Base-by-base conservation (phyloP, 2,888 invertebrate genomes). In the Dinocampus coccinellae region DNA sequence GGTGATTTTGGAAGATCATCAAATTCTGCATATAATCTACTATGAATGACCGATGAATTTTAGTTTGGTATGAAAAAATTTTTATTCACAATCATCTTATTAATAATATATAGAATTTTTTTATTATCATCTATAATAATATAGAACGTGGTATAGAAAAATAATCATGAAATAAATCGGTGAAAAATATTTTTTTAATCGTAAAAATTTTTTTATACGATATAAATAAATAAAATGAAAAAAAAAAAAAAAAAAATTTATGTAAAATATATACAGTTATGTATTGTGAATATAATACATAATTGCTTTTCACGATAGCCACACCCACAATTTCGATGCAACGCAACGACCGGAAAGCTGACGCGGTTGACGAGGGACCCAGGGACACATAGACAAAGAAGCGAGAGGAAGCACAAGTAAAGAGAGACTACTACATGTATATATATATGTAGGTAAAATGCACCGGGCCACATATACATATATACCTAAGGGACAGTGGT, bases 281-380 rank as follows among this genome's bases (percentile, higher is more conserved):
- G 10, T 36, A 36, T 36, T 36, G 10, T 9, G 10, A 9, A 36
- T 36, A 36, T 47, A 6, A n/a, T 47, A 34, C 62, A 61, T 61
- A 71, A 66, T 62, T 66, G 62, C 61, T 53, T 65, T 61, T 36
- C 36, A 34, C 52, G 7, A 63, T 26, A 53, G 65, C 70, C 70
- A 70, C 70, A 70, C 70, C 70, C 70, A 70, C 53, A 36, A 70
- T 70, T 70, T 65, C 65, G 53, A 60, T 36, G 52, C 52, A n/a
- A 66, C 47, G 24, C 66, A 61, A 33, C 47, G 42, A 71, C 71
- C 62, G 71, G 71, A 67, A 71, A 71, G 53, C 62, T 62, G 66
- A 71, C 55, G 13, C 39, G 62, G 55, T 70, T 71, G 64, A 60
- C 60, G 65, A 53, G 65, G 52, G 65, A 39, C 64, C 53, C 33